phyloP scores from a whole-genome alignment of 2,888 invertebrate genomes.

The Polia nebulosa region DNA sequence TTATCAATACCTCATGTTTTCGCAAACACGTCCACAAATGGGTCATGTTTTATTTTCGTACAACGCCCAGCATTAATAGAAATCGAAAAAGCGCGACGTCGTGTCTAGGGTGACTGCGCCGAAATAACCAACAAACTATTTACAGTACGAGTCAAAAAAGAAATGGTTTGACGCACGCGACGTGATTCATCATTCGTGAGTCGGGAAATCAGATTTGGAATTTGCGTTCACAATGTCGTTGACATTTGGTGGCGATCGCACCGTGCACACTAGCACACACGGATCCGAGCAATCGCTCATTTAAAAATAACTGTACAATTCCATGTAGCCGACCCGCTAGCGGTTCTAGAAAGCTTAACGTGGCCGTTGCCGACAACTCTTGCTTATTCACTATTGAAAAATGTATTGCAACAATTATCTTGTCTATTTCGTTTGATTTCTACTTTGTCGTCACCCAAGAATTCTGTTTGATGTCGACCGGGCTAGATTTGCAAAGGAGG shows the following conservation, averaged over 20 bases:
- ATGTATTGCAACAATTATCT: slow-evolving; percentile 70
- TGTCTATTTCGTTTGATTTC: slow-evolving; percentile 70
- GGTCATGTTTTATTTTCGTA: slow-evolving; percentile 84
- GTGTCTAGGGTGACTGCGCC: slow-evolving; percentile 76
- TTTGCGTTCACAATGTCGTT: slow-evolving; percentile 84
- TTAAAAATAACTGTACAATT: slow-evolving; percentile 73
- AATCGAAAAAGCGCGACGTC: slow-evolving; percentile 74
- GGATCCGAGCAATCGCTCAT: slow-evolving; percentile 65
- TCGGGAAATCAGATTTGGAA: slow-evolving; percentile 82
- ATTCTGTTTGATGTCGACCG: slow-evolving; percentile 77
- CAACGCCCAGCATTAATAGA: slow-evolving; percentile 71
- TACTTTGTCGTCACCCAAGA: slow-evolving; percentile 67
- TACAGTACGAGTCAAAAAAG: slow-evolving; percentile 77
- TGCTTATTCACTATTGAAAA: slow-evolving; percentile 69
- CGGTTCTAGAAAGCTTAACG: slow-evolving; percentile 69
- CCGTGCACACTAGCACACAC: slow-evolving; percentile 66
- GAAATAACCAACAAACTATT: slow-evolving; percentile 77
- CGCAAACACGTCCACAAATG: slow-evolving; percentile 81
- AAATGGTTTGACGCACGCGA: slow-evolving; percentile 82
- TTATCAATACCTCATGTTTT: slow-evolving; percentile 84
- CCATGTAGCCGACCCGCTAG: slow-evolving; percentile 58
- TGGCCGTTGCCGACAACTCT: slow-evolving; percentile 61
- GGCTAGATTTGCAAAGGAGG: slow-evolving; percentile 80
- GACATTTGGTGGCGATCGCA: slow-evolving; percentile 82
- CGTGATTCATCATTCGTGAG: slow-evolving; percentile 84